Evolutionary conservation across 1,140 invertebrate genomes (phyloP).

Genomic region (Trichomalopsis sarcophagae): DNA sequence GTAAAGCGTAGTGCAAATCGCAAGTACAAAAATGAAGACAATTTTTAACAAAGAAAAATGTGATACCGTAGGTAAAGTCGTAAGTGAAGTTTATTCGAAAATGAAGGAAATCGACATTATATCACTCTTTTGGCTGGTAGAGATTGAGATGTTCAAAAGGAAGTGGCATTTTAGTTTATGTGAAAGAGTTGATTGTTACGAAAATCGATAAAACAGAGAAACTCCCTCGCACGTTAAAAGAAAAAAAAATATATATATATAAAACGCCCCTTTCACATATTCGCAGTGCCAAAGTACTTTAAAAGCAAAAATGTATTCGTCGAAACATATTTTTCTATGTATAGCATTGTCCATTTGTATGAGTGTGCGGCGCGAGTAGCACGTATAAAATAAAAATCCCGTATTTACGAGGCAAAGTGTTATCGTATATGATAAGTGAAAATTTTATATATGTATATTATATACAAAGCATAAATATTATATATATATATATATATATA

Average conservation of each 20-base stretch:
- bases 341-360: conserved; percentile 2
- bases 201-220: conserved; percentile 42
- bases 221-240: background rate
- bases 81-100: background rate
- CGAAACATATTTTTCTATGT: conserved; percentile 47
- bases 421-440: conserved; percentile 35
- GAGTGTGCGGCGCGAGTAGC: conserved; percentile 3
- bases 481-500: conserved; percentile 13
- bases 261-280: conserved; percentile 30
- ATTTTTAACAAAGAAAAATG: background rate
- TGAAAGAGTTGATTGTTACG: background rate
- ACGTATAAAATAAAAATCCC: conserved; percentile 25
- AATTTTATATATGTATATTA: conserved; percentile 46
- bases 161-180: background rate
- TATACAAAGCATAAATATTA: conserved; percentile 35
- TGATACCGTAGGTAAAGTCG: background rate
- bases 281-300: conserved; percentile 51
- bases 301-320: conserved; percentile 27
- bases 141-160: background rate
- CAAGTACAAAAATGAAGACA: conserved; percentile 27
- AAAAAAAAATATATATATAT: conserved; percentile 1
- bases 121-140: background rate
- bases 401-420: conserved; percentile 43
- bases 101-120: background rate
- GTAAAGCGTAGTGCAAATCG: background rate